Evolutionary conservation across 2,888 invertebrate genomes (phyloP), one percentile per base, ranked within the genome.

Genomic region (Himalopsyche kuldschensis): DNA sequence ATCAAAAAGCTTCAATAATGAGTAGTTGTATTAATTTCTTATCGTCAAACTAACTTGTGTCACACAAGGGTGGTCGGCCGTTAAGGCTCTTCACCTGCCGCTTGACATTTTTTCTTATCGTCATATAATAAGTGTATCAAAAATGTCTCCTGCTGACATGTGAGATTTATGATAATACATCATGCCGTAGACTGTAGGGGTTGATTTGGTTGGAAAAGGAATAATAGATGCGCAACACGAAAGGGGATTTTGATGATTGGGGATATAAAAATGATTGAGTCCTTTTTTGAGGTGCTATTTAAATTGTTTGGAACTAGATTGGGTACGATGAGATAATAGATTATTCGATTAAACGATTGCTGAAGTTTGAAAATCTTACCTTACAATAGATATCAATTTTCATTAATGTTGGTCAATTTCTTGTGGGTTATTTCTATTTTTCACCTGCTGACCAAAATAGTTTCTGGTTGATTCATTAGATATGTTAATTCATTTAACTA

Each of bases 71-170:
- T 81, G 81, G 76, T 35, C 81, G 30, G 30, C 15, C 63, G 47
- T 17, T n/a, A 30, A 20, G n/a, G 27, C 2, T 46, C 32, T 80
- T 31, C 81, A 81, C 81, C 81, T 81, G 81, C 81, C 81, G 81
- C 76, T 76, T 47, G 31, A 81, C 32, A 81, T 55, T 55, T 55
- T 55, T 55, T 55, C 55, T 55, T 55, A 55, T 55, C 55, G 20
- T 2, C 55, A 55, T 20, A 20, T 55, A 55, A 55, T 55, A 55
- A 55, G 55, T 55, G 55, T 55, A 55, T 55, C 55, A 55, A 55
- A 55, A 55, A 55, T 55, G 55, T 55, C 55, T 55, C 55, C 20
- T 55, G 55, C 20, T 55, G 55, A 55, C 55, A 55, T 55, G 55
- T 55, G 24, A 55, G 55, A 55, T 55, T 55, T 55, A 55, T 55